Evolutionary conservation across 2,888 invertebrate genomes (phyloP).

Genomic region (Biston betularia): DNA sequence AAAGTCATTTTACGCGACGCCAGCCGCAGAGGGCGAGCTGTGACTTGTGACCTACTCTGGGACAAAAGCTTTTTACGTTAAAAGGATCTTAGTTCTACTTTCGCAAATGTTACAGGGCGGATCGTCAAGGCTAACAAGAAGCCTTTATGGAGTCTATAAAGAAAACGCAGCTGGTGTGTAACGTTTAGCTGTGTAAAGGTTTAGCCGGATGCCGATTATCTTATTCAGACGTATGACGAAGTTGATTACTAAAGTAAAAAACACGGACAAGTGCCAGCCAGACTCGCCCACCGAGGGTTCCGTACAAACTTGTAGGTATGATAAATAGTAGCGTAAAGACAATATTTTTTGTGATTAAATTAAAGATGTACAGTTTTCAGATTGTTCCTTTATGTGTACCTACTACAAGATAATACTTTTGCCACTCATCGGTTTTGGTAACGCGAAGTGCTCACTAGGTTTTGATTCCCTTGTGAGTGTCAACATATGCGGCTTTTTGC

Average conservation of each 20-base stretch:
- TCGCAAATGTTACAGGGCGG: constrained; percentile 18
- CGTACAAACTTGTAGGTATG: too few species aligned
- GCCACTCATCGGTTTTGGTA: too few species aligned
- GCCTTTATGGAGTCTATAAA: constrained; percentile 26
- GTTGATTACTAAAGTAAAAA: constrained; percentile 10
- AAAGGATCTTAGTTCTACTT: constrained; percentile 34
- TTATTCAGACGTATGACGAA: constrained; percentile 34
- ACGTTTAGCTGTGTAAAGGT: constrained; percentile 35
- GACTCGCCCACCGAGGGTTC: too few species aligned
- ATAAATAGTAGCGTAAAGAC: too few species aligned
- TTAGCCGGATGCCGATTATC: constrained; percentile 32
- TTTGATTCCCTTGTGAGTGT: too few species aligned
- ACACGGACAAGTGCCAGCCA: too few species aligned
- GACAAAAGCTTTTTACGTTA: constrained; percentile 42
- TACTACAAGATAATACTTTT: too few species aligned
- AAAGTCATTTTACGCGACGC: constrained; percentile 41
- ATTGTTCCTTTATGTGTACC: too few species aligned
- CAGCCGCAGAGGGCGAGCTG: constrained; percentile 24
- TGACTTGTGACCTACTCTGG: constrained; percentile 38
- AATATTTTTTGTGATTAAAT: too few species aligned
- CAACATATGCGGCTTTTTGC: too few species aligned
- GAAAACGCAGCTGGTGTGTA: constrained; percentile 32
- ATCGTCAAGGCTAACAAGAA: constrained; percentile 30
- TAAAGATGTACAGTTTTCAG: too few species aligned
- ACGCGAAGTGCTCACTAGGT: too few species aligned